Evolutionary conservation across 2,113 vertebrate species (phyloP), one percentile per base, ranked within the genome.

Genomic region (Nothoprocta perdicaria): DNA sequence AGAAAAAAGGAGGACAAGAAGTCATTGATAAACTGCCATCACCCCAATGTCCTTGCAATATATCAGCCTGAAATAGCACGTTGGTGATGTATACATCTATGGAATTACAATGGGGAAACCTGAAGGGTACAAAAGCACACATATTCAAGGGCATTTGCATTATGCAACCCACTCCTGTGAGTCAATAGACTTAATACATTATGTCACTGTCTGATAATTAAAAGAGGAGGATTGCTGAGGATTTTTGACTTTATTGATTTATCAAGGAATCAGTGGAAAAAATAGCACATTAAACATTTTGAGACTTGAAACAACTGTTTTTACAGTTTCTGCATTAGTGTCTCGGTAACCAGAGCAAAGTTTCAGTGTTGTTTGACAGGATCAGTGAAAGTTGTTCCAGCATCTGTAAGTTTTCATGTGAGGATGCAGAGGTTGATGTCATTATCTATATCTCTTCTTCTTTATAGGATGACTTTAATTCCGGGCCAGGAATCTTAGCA

Each of bases 31-130:
- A 95, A 88, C 53, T 94, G 91, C 74, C 63, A 83, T 67, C 74
- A 88, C 72, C 67, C 38, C 79, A 52, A 93, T 90, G 88, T 86
- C 94, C 93, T 95, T 96, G 95, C 84, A 73, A 84, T 93, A 68
- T 86, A 88, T 96, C 90, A 94, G 63, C 86, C 92, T 15, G 40
- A 96, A 97, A 95, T 90, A 95, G 88, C 84, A 80, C 88, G 67
- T 52, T 86, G 88, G 84, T 3, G 16, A 78, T 86, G 68, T 80
- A 93, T 80, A 96, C 95, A 96, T 95, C 88, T 96, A 90, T 91
- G 84, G 76, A 95, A 95, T 93, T 96, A 94, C 60, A 91, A 92
- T 61, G 45, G 72, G 69, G 86, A 81, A 83, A 86, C 88, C 96
- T 31, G 62, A 96, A 95, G 74, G 45, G 55, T 86, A 88, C 90